Conservation (phyloP, 2,113 vertebrate genomes). For the Leucosticte australis region DNA sequence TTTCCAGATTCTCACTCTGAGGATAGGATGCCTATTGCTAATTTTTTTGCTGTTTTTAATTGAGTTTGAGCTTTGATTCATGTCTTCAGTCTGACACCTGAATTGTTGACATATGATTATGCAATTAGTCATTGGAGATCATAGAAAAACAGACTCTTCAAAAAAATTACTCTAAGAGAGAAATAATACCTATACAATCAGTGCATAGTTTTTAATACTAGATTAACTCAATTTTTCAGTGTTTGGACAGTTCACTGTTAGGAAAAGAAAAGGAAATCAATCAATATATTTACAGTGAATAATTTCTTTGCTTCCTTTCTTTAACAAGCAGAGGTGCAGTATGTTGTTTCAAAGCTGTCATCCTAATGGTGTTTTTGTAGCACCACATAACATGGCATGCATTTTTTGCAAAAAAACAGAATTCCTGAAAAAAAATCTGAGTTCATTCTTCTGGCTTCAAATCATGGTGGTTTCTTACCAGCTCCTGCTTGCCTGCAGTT, state of each 20-base stretch:
- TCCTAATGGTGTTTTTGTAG: neutral
- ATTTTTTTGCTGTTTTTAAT: neutral
- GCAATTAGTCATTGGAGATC: neutral
- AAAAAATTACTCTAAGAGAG: neutral
- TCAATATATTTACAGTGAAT: neutral
- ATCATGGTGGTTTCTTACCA: neutral
- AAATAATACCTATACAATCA: neutral
- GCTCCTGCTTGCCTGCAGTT: neutral
- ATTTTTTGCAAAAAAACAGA: neutral
- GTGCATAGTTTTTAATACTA: neutral
- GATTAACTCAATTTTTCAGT: neutral
- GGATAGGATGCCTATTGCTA: neutral
- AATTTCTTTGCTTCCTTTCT: neutral
- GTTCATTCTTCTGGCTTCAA: constrained; percentile 3
- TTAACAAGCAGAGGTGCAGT: neutral
- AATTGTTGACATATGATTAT: neutral
- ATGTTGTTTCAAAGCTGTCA: neutral
- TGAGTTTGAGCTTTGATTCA: neutral
- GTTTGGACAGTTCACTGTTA: neutral
- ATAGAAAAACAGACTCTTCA: neutral
- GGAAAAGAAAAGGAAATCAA: neutral
- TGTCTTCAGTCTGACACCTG: neutral
- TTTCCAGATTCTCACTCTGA: neutral
- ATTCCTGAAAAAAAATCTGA: neutral
- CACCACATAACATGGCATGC: neutral